A percentile compares a stretch with the other conserved stretches of the same genome.
phyloP scores from a whole-genome alignment of 2,113 vertebrate species.

The Rattus norvegicus region DNA sequence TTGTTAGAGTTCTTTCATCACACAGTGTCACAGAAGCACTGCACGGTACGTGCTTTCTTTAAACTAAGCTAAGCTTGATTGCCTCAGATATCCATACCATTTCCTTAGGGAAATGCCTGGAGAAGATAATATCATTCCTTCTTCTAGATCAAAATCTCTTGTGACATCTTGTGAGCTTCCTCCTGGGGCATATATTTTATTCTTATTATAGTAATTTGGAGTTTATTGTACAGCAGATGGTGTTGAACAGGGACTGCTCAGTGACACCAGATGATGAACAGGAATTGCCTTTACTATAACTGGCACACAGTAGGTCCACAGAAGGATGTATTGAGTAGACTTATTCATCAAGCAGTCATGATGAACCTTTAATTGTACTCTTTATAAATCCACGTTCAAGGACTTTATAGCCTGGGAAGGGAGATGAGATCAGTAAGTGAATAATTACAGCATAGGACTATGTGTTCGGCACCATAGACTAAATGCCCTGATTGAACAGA shows the following conservation, averaged over 20 bases:
- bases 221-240: not conserved
- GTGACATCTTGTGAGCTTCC: conserved; percentile 43
- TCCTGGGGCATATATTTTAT: conserved; percentile 47
- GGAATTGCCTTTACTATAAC: not conserved
- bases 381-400: not conserved
- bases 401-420: not conserved
- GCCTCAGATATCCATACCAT: conserved; percentile 41
- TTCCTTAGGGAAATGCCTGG: conserved; percentile 50
- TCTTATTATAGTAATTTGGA: conserved; percentile 47
- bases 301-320: not conserved
- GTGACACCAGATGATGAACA: not conserved
- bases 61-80: conserved; percentile 59
- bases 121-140: conserved; percentile 33
- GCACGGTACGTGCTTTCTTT: conserved; percentile 42
- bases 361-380: not conserved
- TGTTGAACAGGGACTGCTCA: not conserved
- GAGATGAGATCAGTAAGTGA: not conserved
- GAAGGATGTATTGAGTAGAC: not conserved
- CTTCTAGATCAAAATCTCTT: conserved; percentile 58
- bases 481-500: not conserved
- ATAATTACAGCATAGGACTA: not conserved
- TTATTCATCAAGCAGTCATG: not conserved
- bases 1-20: conserved; percentile 42
- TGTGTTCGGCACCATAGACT: not conserved
- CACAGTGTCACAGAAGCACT: not conserved